A percentile compares a stretch with the other conserved stretches of the same genome.
Conservation (phyloP, 35 echinoderm and acorn worm species). For the Diadema setosum region DNA sequence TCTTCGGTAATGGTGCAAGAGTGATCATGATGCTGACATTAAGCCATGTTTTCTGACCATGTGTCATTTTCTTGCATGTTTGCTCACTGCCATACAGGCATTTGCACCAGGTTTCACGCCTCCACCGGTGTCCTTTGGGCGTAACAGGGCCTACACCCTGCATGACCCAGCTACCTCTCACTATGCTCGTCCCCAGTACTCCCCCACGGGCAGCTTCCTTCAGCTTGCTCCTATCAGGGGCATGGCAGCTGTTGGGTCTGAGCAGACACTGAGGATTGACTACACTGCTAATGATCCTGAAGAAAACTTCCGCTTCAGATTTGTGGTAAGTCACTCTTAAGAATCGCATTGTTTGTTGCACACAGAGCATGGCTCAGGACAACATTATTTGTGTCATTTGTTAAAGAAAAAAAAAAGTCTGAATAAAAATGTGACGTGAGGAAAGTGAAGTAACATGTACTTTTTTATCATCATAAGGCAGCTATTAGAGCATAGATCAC, state of each 20-base stretch:
- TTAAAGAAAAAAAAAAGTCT: too few relatives aligned
- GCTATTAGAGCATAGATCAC: too few relatives aligned
- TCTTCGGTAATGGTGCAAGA: too few relatives aligned
- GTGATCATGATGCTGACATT: too few relatives aligned
- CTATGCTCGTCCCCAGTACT: conserved; percentile 18
- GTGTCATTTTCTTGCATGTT: background rate
- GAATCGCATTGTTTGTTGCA: too few relatives aligned
- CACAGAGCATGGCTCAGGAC: too few relatives aligned
- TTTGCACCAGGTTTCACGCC: background rate
- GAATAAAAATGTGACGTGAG: too few relatives aligned
- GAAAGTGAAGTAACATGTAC: too few relatives aligned
- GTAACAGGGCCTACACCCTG: background rate
- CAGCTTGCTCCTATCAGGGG: conserved; percentile 47
- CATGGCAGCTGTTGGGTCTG: background rate
- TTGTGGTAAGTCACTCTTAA: conserved; percentile 72
- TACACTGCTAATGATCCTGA: conserved; percentile 10
- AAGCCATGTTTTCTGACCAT: too few relatives aligned
- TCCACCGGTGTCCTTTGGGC: background rate
- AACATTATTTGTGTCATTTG: too few relatives aligned
- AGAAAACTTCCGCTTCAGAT: conserved; percentile 30
- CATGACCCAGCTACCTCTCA: background rate
- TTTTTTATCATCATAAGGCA: too few relatives aligned
- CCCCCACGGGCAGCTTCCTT: conserved; percentile 62
- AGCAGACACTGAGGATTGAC: conserved; percentile 29
- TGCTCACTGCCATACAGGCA: background rate